phyloP scores from a whole-genome alignment of 2,113 vertebrate species.

The Apteryx mantelli region DNA sequence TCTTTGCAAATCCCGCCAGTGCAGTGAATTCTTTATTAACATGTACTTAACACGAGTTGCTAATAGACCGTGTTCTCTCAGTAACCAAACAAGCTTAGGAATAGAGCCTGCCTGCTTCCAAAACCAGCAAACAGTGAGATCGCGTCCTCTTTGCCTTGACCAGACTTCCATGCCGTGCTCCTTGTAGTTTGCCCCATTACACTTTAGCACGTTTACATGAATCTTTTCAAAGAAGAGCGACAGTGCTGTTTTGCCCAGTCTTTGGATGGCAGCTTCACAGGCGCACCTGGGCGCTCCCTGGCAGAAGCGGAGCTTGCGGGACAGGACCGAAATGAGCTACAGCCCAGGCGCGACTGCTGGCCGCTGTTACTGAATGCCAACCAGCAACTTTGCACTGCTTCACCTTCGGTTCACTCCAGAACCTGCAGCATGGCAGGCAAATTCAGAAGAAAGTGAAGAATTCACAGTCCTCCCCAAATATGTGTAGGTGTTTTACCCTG shows the following conservation, averaged over 20 bases:
- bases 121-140: background rate
- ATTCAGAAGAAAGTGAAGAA: background rate
- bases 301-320: background rate
- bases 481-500: background rate
- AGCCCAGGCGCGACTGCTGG: background rate
- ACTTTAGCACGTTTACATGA: background rate
- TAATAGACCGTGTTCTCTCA: background rate
- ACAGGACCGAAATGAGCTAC: background rate
- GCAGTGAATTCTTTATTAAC: conserved; percentile 13
- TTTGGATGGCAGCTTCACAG: background rate
- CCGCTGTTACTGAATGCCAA: background rate
- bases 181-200: background rate
- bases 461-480: background rate
- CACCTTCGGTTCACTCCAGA: background rate
- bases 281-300: background rate
- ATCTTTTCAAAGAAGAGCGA: background rate
- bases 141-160: background rate
- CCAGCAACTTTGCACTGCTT: background rate
- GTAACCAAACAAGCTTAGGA: background rate
- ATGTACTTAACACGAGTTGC: background rate
- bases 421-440: background rate
- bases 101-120: background rate
- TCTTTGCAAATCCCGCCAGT: background rate
- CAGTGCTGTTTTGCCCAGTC: background rate
- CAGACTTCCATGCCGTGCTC: background rate